Base-by-base conservation (phyloP, 2,113 vertebrate genomes). In the Macrotus californicus region DNA sequence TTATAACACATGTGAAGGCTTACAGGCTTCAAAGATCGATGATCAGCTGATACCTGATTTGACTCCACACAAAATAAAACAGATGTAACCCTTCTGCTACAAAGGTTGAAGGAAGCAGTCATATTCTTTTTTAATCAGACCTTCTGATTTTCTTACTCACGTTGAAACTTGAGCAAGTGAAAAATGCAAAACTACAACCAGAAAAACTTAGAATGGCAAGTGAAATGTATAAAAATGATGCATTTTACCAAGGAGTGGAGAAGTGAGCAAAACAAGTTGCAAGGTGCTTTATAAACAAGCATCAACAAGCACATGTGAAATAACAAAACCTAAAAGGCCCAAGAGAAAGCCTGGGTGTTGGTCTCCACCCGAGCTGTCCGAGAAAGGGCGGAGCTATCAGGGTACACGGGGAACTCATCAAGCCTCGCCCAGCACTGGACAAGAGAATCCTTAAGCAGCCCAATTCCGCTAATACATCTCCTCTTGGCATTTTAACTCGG, bases 21-120 rank as follows among this genome's bases (percentile, higher is more conserved):
- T 2, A 36, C 1, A 11, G 39, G 52, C 8, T 34, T 66, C 61
- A 9, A 22, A 64, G 6, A 31, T 15, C 2, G 0, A n/a, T 5
- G 29, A 34, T 2, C 4, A 10, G 2, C 15, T 14, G 11, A 48
- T 12, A 43, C 5, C 31, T 41, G n/a, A 13, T 22, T 56, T 43
- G 43, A 61, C 34, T 1, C 46, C 36, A 22, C 21, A 52, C n/a
- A 36, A 41, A 64, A 54, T 67, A 24, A 56, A 54, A 85, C 0
- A 18, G 64, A 46, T 2, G 2, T 3, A n/a, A 54, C 48, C 9
- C 3, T 56, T 7, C 10, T 3, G 8, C 18, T 3, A 43, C 29
- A 41, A 54, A 80, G 48, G 43, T 0, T 8, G 16, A 18, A 77
- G 39, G 22, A 50, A 29, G 76, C 39, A n/a, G 31, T 36, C 21